These are phyloP conservation scores for Harpalus rubripes DNA, from an alignment of 2,888 invertebrate genomes.

Conservation along the genomic window DNA sequence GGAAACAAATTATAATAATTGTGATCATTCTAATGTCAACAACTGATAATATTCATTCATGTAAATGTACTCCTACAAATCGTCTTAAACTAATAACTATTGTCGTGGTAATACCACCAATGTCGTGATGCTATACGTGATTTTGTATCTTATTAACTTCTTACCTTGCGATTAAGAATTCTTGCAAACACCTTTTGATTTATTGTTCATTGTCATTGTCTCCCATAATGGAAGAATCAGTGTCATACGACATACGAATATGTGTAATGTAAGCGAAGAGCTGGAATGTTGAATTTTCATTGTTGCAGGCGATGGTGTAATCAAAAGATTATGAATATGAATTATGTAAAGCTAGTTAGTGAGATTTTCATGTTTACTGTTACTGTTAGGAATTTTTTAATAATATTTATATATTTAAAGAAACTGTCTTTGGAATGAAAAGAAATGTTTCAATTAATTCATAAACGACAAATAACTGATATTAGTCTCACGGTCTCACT, in stretches of 20 bases:
- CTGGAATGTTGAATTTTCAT: conserved; percentile 7
- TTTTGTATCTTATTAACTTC: neutral
- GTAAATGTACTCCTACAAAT: neutral
- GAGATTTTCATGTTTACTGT: conserved; percentile 2
- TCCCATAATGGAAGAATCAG: conserved; percentile 49
- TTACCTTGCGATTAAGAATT: conserved; percentile 60
- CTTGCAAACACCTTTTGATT: conserved; percentile 43
- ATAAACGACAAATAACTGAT: too few species aligned
- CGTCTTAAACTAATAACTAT: neutral
- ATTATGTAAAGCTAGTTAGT: conserved; percentile 23
- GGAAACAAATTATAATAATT: neutral
- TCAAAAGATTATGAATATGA: conserved; percentile 20
- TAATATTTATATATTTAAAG: conserved; percentile 13
- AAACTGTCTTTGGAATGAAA: neutral
- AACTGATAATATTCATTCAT: conserved; percentile 4
- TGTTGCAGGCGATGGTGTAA: conserved; percentile 20
- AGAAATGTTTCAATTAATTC: too few species aligned
- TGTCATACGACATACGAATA: neutral
- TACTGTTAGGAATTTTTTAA: conserved; percentile 38
- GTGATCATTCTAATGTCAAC: neutral
- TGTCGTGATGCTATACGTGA: conserved; percentile 4
- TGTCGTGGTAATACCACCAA: neutral
- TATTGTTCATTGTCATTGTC: conserved; percentile 60
- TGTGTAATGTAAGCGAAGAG: conserved; percentile 20
- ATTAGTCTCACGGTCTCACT: too few species aligned